Evolutionary conservation across 2,113 vertebrate species (phyloP).

Genomic region (Eonycteris spelaea): DNA sequence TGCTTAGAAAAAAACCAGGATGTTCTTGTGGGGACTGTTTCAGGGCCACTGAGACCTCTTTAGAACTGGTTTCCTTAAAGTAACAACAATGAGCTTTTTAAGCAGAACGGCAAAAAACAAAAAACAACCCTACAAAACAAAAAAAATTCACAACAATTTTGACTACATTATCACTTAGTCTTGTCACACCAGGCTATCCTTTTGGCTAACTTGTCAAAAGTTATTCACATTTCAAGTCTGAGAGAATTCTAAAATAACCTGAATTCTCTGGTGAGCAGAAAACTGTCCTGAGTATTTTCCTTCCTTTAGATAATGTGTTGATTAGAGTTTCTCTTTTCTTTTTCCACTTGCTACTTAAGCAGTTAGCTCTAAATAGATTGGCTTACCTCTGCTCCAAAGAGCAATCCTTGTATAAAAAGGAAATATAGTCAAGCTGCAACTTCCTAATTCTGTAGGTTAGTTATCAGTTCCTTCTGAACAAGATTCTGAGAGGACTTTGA

Average conservation of each 20-base stretch:
- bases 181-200: not conserved
- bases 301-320: not conserved
- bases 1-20: not conserved
- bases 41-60: not conserved
- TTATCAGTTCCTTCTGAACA: not conserved
- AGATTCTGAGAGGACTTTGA: not conserved
- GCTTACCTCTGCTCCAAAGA: not conserved
- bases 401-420: not conserved
- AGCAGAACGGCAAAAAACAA: not conserved
- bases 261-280: not conserved
- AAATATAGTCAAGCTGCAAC: not conserved
- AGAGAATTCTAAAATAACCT: not conserved
- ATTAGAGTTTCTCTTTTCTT: not conserved
- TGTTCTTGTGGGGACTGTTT: not conserved
- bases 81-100: not conserved
- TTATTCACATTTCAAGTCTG: not conserved
- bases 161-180: not conserved
- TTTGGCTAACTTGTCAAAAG: not conserved
- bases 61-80: not conserved
- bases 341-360: not conserved
- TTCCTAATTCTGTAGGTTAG: not conserved
- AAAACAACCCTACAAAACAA: too few species aligned
- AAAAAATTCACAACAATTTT: not conserved
- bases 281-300: not conserved
- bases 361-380: slow-evolving; percentile 25